Evolutionary conservation across 2,888 invertebrate species (phyloP).

Genomic region (Herminia tarsipennalis): DNA sequence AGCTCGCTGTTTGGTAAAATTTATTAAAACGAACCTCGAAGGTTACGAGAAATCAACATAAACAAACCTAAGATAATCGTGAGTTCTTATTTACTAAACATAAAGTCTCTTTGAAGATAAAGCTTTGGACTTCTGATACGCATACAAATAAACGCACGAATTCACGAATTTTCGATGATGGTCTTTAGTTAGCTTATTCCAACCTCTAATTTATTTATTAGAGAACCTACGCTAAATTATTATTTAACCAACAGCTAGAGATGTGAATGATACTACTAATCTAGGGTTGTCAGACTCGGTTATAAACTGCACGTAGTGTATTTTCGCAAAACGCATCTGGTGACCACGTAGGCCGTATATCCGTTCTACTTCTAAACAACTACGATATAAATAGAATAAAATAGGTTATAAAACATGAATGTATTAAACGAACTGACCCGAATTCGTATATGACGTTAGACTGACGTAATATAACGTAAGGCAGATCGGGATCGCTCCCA

Average conservation of each 20-base stretch:
- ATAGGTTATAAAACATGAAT: slow-evolving; percentile 72
- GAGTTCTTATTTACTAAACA: slow-evolving; percentile 36
- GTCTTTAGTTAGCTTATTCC: no score
- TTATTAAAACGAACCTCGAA: slow-evolving; percentile 21
- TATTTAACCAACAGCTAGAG: no score
- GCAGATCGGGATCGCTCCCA: slow-evolving; percentile 55
- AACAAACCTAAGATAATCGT: slow-evolving; percentile 23
- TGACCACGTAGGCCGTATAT: slow-evolving; percentile 46
- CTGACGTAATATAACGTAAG: slow-evolving; percentile 71
- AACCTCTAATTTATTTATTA: no score
- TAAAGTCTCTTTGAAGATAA: slow-evolving; percentile 39
- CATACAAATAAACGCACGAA: background rate
- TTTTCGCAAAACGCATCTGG: slow-evolving; percentile 39
- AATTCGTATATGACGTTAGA: slow-evolving; percentile 73
- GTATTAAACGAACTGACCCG: slow-evolving; percentile 76
- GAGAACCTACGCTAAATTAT: no score
- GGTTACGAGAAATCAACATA: slow-evolving; percentile 26
- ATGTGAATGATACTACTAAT: background rate
- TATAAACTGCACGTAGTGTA: slow-evolving; percentile 23
- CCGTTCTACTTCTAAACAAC: slow-evolving; percentile 59
- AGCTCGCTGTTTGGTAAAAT: slow-evolving; percentile 13
- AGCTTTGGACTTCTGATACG: slow-evolving; percentile 41
- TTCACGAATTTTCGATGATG: no score
- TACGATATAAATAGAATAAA: slow-evolving; percentile 67
- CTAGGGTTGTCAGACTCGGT: slow-evolving; percentile 30